Percentiles rank a stretch among this genome's conserved stretches.
These are phyloP conservation scores for Drosophila kanekoi DNA, from an alignment of 2,888 invertebrate species.

Conservation along the genomic window DNA sequence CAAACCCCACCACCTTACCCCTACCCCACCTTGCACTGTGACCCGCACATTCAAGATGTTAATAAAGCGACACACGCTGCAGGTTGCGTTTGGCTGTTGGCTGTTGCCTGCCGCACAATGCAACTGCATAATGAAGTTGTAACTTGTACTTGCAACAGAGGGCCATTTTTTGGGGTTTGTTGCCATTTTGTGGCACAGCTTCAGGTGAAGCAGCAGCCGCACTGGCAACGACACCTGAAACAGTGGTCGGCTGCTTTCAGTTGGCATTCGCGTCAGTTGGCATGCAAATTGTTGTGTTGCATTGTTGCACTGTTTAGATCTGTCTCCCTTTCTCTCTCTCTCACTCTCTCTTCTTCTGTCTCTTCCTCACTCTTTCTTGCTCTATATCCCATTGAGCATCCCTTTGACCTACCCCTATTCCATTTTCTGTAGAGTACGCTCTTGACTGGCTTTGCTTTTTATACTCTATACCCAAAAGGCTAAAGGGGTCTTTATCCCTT, in stretches of 20 bases:
- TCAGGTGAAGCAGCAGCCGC: conserved; percentile 28
- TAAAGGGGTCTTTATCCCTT: no score
- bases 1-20: not conserved
- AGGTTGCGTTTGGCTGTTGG: conserved; percentile 35
- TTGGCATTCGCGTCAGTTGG: conserved; percentile 47
- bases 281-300: conserved; percentile 54
- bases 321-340: not conserved
- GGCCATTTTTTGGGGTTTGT: conserved; percentile 53
- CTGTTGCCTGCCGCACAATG: conserved; percentile 23
- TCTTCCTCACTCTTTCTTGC: conserved; percentile 5
- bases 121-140: conserved; percentile 70
- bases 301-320: conserved; percentile 57
- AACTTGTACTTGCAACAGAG: conserved; percentile 41
- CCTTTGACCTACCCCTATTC: conserved; percentile 41
- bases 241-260: conserved; percentile 17
- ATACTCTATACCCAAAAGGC: not conserved
- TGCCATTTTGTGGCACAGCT: conserved; percentile 24
- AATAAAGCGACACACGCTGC: conserved; percentile 77
- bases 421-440: conserved; percentile 40
- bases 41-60: conserved; percentile 66
- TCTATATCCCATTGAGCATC: conserved; percentile 5
- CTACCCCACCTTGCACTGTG: not conserved
- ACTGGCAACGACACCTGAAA: conserved; percentile 2
- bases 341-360: conserved; percentile 2
- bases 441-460: conserved; percentile 57